A percentile compares a stretch with the other conserved stretches of the same genome.
phyloP scores from a whole-genome alignment of 1,140 invertebrate species.

The Hyphantria cunea region DNA sequence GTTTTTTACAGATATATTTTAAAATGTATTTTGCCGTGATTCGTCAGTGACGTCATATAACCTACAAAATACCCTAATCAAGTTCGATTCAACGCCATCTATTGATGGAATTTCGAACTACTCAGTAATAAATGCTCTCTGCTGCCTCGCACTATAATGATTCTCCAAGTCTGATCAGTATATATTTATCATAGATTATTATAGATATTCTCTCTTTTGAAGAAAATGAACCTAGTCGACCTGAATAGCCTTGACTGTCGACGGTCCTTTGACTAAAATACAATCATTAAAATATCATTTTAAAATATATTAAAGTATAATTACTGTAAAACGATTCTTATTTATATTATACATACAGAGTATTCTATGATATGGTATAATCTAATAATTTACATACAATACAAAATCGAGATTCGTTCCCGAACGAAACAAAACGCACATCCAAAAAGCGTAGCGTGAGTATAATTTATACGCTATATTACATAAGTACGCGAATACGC shows the following conservation, averaged over 20 bases:
- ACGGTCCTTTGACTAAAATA: no score
- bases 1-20: constrained; percentile 3
- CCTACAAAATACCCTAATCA: neutral
- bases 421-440: neutral
- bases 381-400: constrained; percentile 22
- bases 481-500: neutral
- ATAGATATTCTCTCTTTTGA: no score
- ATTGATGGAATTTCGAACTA: no score
- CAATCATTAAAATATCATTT: no score
- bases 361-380: constrained; percentile 48
- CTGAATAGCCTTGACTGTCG: no score
- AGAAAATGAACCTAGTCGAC: no score
- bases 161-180: no score
- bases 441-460: neutral
- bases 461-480: neutral
- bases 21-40: constrained; percentile 14
- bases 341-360: constrained; percentile 44
- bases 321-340: constrained; percentile 6
- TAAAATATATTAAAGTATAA: no score
- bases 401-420: constrained; percentile 8
- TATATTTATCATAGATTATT: no score
- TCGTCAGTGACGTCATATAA: no score
- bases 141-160: neutral
- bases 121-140: no score
- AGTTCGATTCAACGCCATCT: neutral